Conservation (phyloP, 2,113 vertebrate species). For the Centropus bengalensis region DNA sequence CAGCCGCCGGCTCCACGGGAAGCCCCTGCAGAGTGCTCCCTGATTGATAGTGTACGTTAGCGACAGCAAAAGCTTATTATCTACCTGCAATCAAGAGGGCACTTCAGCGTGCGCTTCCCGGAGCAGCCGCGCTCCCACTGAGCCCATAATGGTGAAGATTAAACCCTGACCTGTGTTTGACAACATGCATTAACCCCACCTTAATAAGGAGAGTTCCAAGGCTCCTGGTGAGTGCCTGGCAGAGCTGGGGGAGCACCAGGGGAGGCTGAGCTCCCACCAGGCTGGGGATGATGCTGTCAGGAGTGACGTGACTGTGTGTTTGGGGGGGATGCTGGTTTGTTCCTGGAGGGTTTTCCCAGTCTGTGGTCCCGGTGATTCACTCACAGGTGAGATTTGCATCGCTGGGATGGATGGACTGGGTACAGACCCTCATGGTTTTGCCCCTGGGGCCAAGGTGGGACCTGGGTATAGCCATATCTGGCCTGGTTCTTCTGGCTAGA, state of each 20-base stretch:
- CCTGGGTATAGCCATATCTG: rapidly evolving
- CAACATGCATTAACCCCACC: background rate
- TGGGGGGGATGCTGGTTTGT: background rate
- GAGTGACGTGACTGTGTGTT: rapidly evolving
- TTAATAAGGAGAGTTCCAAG: background rate
- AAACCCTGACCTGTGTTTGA: constrained; percentile 64
- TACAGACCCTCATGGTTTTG: too few relatives aligned
- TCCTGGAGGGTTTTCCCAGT: background rate
- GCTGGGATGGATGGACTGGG: background rate
- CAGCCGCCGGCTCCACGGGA: background rate
- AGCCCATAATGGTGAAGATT: constrained; percentile 16
- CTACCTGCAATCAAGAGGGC: constrained; percentile 53
- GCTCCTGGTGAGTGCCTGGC: background rate
- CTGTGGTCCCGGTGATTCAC: rapidly evolving
- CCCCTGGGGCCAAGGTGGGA: too few relatives aligned
- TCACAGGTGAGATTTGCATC: background rate
- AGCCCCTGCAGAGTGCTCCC: background rate
- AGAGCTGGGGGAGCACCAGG: rapidly evolving
- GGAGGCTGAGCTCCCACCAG: rapidly evolving
- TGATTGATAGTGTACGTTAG: background rate
- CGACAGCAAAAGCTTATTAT: constrained; percentile 37
- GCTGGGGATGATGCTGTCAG: background rate
- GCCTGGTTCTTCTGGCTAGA: background rate
- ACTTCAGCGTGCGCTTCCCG: background rate
- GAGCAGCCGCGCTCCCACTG: background rate